These are phyloP conservation scores for Calosoma granatense DNA, from an alignment of 1,140 invertebrate species.

Conservation along the genomic window DNA sequence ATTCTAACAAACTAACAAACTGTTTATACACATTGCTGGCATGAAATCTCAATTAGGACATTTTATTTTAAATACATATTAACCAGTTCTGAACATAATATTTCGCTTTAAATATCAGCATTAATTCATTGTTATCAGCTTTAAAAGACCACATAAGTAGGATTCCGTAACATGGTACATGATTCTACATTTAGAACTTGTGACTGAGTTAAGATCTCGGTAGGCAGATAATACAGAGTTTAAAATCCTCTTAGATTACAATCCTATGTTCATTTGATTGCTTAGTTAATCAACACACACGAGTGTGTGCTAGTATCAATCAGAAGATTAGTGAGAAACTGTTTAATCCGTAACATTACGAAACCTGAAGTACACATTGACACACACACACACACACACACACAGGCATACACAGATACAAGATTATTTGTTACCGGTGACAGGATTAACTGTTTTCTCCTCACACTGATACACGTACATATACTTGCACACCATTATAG, in stretches of 20 bases:
- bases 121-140: too few relatives aligned
- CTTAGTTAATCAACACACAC: neutral
- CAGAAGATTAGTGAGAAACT: neutral
- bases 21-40: too few relatives aligned
- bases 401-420: neutral
- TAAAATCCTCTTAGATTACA: neutral
- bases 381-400: too few relatives aligned
- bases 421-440: neutral
- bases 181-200: too few relatives aligned
- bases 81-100: too few relatives aligned
- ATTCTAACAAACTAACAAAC: too few relatives aligned
- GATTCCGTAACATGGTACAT: too few relatives aligned
- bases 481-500: too few relatives aligned
- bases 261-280: neutral
- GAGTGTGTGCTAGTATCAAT: neutral
- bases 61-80: too few relatives aligned
- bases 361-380: neutral
- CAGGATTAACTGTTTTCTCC: constrained; percentile 3
- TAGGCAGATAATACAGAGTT: neutral
- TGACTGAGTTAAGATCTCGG: neutral
- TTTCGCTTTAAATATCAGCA: too few relatives aligned
- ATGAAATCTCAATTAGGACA: too few relatives aligned
- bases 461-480: neutral
- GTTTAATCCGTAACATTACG: neutral
- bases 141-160: too few relatives aligned